phyloP scores from a whole-genome alignment of 2,797 vertebrate species.

The Sus cebifrons region DNA sequence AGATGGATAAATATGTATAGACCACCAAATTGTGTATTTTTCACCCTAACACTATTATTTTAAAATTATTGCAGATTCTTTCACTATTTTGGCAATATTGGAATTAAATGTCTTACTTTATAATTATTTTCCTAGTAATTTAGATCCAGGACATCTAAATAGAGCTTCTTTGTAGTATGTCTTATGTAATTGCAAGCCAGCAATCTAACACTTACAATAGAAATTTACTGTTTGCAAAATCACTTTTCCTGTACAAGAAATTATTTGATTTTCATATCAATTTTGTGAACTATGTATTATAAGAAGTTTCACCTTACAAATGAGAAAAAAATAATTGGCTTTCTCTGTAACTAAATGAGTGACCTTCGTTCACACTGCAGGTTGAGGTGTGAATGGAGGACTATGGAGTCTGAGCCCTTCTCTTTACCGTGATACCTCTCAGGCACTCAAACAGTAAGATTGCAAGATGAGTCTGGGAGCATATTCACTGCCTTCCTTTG shows the following conservation, averaged over 20 bases:
- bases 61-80: neutral
- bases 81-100: neutral
- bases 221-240: neutral
- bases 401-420: neutral
- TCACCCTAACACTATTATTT: neutral
- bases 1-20: neutral
- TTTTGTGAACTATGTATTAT: neutral
- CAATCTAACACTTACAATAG: neutral
- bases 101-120: neutral
- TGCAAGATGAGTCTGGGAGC: neutral
- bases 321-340: neutral
- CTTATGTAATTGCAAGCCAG: neutral
- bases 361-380: neutral
- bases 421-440: neutral
- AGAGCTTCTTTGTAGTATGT: neutral
- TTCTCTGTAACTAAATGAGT: neutral
- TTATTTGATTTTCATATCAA: slow-evolving; percentile 43
- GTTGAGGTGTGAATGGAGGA: neutral
- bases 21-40: neutral
- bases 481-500: neutral
- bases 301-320: neutral
- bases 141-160: neutral
- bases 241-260: neutral
- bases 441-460: neutral
- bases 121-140: slow-evolving; percentile 12